A percentile compares a stretch with the other conserved stretches of the same genome.
These are phyloP conservation scores for Neoascia interrupta DNA, from an alignment of 2,888 invertebrate species.

Conservation along the genomic window DNA sequence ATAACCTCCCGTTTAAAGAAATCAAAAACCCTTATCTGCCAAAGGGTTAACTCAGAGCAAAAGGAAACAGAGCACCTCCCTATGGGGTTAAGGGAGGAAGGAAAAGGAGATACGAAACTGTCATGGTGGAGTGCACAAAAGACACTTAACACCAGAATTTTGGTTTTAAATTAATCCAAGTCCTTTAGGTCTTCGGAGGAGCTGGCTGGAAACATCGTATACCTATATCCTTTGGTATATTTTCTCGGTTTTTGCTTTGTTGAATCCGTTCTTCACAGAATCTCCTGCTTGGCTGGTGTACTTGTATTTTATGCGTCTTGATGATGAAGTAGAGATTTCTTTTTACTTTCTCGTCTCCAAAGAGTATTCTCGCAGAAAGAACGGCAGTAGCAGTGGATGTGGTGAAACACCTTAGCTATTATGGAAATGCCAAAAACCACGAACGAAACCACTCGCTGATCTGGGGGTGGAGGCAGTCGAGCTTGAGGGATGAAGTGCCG, in stretches of 20 bases:
- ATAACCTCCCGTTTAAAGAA: slow-evolving; percentile 65
- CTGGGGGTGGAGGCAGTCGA: background rate
- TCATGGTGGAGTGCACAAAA: slow-evolving; percentile 66
- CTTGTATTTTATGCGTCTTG: slow-evolving; percentile 52
- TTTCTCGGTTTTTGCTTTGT: slow-evolving; percentile 47
- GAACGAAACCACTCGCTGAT: slow-evolving; percentile 42
- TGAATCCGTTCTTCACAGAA: slow-evolving; percentile 51
- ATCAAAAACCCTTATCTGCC: slow-evolving; percentile 66
- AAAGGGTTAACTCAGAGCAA: slow-evolving; percentile 63
- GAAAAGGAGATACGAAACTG: slow-evolving; percentile 41
- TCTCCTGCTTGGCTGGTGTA: slow-evolving; percentile 58
- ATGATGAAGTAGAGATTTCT: slow-evolving; percentile 52
- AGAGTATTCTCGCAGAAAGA: slow-evolving; percentile 43
- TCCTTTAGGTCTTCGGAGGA: slow-evolving; percentile 54
- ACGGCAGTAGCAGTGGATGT: slow-evolving; percentile 44
- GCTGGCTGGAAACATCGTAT: no score
- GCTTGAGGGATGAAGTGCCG: slow-evolving; percentile 60
- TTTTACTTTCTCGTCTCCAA: slow-evolving; percentile 39
- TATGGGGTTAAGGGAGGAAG: slow-evolving; percentile 24
- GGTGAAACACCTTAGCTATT: slow-evolving; percentile 66
- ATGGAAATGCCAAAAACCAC: slow-evolving; percentile 68
- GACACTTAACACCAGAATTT: slow-evolving; percentile 70
- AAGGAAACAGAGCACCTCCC: slow-evolving; percentile 28
- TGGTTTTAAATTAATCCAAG: slow-evolving; percentile 70
- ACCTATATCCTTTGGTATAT: slow-evolving; percentile 5